Evolutionary conservation across 2,888 invertebrate genomes (phyloP).

Genomic region (Neoscelio sp.): DNA sequence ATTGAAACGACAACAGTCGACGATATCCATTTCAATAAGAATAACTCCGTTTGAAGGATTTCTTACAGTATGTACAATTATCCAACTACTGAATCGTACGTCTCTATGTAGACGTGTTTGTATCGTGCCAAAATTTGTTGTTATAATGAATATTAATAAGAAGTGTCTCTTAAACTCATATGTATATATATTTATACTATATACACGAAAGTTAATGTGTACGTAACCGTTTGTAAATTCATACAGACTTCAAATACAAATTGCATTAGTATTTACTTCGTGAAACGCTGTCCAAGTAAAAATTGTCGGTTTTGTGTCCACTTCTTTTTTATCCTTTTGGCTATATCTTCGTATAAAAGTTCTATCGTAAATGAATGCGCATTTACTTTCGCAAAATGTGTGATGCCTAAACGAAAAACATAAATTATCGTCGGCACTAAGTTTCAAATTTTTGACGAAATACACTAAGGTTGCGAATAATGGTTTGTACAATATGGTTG

Average conservation of each 20-base stretch:
- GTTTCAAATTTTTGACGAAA: too few species aligned
- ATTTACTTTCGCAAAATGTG: too few species aligned
- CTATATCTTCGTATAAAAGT: slow-evolving; percentile 46
- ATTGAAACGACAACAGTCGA: not conserved
- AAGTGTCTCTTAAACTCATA: slow-evolving; percentile 42
- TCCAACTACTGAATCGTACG: slow-evolving; percentile 48
- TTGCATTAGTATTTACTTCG: slow-evolving; percentile 28
- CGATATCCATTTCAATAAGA: not conserved
- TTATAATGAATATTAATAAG: slow-evolving; percentile 45
- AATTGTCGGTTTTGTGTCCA: slow-evolving; percentile 11
- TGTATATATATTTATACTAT: slow-evolving; percentile 67
- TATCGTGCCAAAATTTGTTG: slow-evolving; percentile 46
- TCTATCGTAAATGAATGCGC: slow-evolving; percentile 22
- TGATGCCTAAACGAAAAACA: too few species aligned
- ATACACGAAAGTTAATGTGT: slow-evolving; percentile 69
- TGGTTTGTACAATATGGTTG: too few species aligned
- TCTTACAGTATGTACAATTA: slow-evolving; percentile 64
- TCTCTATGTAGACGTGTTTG: slow-evolving; percentile 44
- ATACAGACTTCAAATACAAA: slow-evolving; percentile 56
- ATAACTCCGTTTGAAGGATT: slow-evolving; percentile 10
- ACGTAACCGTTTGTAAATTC: slow-evolving; percentile 22
- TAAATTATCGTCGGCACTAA: too few species aligned
- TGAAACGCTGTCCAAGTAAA: not conserved
- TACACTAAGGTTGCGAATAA: too few species aligned
- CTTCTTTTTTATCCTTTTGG: too few species aligned